A percentile compares a stretch with the other conserved stretches of the same genome.
Evolutionary conservation across 2,113 vertebrate species (phyloP).

Genomic region (Otus sunia): DNA sequence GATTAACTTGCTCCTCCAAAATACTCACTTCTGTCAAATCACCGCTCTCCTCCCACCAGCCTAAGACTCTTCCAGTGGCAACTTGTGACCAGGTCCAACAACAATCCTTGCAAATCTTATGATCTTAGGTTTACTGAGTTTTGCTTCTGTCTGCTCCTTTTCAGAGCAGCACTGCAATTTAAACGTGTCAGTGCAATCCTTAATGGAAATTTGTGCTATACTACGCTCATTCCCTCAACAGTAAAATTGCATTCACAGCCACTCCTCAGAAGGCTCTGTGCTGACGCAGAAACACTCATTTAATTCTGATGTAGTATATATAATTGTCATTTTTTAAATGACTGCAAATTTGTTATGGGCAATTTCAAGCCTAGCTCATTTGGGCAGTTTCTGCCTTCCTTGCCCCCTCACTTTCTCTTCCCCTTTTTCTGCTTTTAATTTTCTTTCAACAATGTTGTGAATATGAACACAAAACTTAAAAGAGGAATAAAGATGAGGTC

Average conservation of each 20-base stretch:
- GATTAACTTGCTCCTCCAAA: not conserved
- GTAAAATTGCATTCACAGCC: not conserved
- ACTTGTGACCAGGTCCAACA: not conserved
- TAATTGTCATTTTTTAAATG: not conserved
- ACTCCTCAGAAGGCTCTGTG: not conserved
- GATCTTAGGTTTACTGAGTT: not conserved
- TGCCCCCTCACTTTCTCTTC: not conserved
- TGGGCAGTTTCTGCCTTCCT: not conserved
- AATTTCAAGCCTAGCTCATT: not conserved
- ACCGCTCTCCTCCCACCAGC: not conserved
- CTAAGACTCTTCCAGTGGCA: not conserved
- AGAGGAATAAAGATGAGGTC: not conserved
- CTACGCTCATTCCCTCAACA: not conserved
- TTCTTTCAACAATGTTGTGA: not conserved
- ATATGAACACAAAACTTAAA: not conserved
- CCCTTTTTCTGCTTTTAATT: not conserved
- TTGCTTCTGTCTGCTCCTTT: not conserved
- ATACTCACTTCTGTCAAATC: not conserved
- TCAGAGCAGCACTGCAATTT: not conserved
- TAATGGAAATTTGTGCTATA: not conserved
- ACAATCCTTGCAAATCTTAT: not conserved
- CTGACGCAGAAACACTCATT: not conserved
- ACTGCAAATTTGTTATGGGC: not conserved
- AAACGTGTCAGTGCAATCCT: not conserved
- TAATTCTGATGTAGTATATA: not conserved